Evolutionary conservation across 2,797 vertebrate genomes (phyloP), one percentile per base, ranked within the genome.

Genomic region (Anas bahamensis): DNA sequence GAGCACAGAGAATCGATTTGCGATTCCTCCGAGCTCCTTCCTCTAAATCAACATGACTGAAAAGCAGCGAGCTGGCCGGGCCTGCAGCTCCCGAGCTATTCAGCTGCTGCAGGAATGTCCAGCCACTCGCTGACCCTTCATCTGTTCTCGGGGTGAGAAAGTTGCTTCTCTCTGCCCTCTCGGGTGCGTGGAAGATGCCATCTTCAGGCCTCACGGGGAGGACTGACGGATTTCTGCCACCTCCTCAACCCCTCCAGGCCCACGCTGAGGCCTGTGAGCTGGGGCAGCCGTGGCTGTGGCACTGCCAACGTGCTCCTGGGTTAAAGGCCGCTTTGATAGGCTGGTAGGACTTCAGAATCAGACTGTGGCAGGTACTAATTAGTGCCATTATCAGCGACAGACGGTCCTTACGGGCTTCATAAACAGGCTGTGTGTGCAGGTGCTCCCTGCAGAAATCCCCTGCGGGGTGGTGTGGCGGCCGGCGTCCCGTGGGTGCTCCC

Each of bases 321-420:
- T 72, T 95, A 73, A 88, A 78, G 64, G 80, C 42, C 44, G 17
- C 56, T 81, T 92, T 55, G 65, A 44, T 65, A 70, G 75, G 72
- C 69, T 73, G 46, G 66, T 72, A 85, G 84, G 86, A 42, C 63
- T 91, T 61, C 19, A 1, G 7, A 44, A 73, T 81, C 61, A 88
- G 75, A 11, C 86, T 37, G 46, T 50, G 50, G 73, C 55, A 48
- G 69, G 69, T 59, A 59, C 37, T 89, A 81, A 93, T 94, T 93
- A 75, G 86, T 55, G 41, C 64, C 73, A 16, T 87, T 92, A 73
- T 80, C 84, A 24, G 50, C 71, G 61, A 56, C 68, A 84, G 81
- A 66, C 83, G n/a, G 73, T 41, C 69, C 57, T 83, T 83, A 73
- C 0, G 8, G 65, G 72, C 81, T 74, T 74, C 57, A 39, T 60